Evolutionary conservation across 2,888 invertebrate genomes (phyloP).

Genomic region (Cybosia mesomella): DNA sequence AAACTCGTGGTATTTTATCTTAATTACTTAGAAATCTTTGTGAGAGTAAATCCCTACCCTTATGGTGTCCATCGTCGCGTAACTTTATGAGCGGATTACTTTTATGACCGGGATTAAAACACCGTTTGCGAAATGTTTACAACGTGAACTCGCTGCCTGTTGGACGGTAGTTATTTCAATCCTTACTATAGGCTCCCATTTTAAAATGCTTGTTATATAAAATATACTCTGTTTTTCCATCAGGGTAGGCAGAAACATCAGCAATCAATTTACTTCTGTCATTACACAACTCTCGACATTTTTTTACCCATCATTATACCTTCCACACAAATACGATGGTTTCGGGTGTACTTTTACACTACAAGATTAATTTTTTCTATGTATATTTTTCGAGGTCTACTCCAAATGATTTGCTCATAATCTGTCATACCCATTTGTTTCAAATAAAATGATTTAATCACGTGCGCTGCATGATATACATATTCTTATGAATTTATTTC

Average conservation of each 20-base stretch:
- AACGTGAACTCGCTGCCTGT: constrained; percentile 73
- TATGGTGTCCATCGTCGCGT: constrained; percentile 85
- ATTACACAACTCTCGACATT: neutral
- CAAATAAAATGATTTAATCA: too few relatives aligned
- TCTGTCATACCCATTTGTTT: too few relatives aligned
- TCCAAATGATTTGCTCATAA: neutral
- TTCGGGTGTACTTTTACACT: too few relatives aligned
- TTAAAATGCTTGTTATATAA: constrained; percentile 34
- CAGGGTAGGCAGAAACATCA: neutral
- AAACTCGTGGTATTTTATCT: constrained; percentile 84
- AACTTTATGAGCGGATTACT: constrained; percentile 86
- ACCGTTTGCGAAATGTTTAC: constrained; percentile 85
- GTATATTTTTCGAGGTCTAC: neutral
- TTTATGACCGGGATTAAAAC: constrained; percentile 85
- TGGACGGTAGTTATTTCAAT: constrained; percentile 51
- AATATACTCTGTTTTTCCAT: neutral
- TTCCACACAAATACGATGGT: neutral
- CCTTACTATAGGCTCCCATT: constrained; percentile 22
- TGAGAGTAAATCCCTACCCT: constrained; percentile 84
- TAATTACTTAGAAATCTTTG: constrained; percentile 86
- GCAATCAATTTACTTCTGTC: neutral
- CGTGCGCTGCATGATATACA: too few relatives aligned
- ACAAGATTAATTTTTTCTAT: neutral
- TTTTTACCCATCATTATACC: neutral
- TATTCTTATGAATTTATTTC: too few relatives aligned